Base-by-base conservation (phyloP, 1,140 invertebrate genomes). In the Dendrolimus punctatus region DNA sequence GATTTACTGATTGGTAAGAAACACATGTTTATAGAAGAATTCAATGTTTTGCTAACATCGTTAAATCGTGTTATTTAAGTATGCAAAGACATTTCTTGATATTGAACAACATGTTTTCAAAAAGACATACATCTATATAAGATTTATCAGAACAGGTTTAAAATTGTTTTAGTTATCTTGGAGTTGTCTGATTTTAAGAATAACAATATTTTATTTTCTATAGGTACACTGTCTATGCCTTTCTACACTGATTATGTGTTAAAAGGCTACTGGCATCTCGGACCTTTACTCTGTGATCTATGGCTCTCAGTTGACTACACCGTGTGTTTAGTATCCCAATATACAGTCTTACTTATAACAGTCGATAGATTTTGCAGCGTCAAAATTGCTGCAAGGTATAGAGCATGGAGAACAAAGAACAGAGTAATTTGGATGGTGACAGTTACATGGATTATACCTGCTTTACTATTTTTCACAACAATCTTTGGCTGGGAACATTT, bases 401-500 rank as follows among this genome's bases (percentile, higher is more conserved):
- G 98, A 48, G 93, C 95, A 67, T 99, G 99, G 99, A 89, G 99
- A 46, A 99, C 99, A 0, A 97, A 98, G 70, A 92, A 93, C 58
- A 91, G 95, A 64, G 95, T 98, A 1, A 92, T 97, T 41, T 96
- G 94, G 90, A 98, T 98, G 91, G 94, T 98, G 0, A 92, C 95
- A 4, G 97, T 99, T 8, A 99, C 98, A 0, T 99, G 99, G 99
- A 96, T 99, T 40, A 95, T 99, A 55, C 98, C 99, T 5, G 95
- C 96, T 1, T 85, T 99, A 8, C 88, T 99, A 4, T 99, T 99
- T 84, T 99, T 99, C 80, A 97, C 97, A 51, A 97, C 96, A 52
- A 99, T 99, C 60, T 99, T 99, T 74, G 98, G 98, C 39, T 99
- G 99, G 98, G 98, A 99, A 78, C 96, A 98, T 77, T 99, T 99